Base-by-base conservation (phyloP, 2,113 vertebrate species). In the Panthera leo region DNA sequence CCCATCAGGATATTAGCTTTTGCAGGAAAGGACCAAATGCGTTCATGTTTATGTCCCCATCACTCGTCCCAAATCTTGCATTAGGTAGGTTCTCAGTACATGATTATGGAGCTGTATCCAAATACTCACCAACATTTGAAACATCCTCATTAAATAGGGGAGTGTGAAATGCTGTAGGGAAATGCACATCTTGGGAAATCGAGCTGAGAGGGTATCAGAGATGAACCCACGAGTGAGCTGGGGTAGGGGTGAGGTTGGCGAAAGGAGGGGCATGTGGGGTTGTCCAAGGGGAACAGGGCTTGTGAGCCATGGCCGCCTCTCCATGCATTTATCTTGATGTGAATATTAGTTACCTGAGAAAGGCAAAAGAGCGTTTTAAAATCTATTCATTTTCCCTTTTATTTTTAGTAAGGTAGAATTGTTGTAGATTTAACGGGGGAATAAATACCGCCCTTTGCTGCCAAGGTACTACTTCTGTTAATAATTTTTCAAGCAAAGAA, bases 401-500 rank as follows among this genome's bases (percentile, higher is more conserved):
- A 71, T 71, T 91, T 95, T 94, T 89, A 96, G 93, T 71, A 9
- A 82, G 48, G 85, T 19, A n/a, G 61, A 80, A 45, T 65, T 92
- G 79, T 89, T 63, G 55, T 34, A 48, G 79, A 58, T 89, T 92
- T 97, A 96, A 89, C 55, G 36, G 78, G 53, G 68, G 91, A 88
- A 89, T 94, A 97, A 94, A 93, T 18, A 63, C 67, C 0, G 15
- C 84, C 93, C 61, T 91, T 94, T 19, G 6, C 70, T 1, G 0
- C 89, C 15, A n/a, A 78, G 51, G 61, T 58, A 75, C 63, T 34
- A 4, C 91, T 53, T 68, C 53, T 61, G 70, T 79, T 93, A 89
- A 93, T 95, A 76, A 92, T 86, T 91, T 95, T 86, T 84, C 65
- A 67, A 80, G 83, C 71, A 48, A 68, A 86, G 95, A 87, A 63